Evolutionary conservation across 2,888 invertebrate genomes (phyloP).

Genomic region (Drosophila buzzatii): DNA sequence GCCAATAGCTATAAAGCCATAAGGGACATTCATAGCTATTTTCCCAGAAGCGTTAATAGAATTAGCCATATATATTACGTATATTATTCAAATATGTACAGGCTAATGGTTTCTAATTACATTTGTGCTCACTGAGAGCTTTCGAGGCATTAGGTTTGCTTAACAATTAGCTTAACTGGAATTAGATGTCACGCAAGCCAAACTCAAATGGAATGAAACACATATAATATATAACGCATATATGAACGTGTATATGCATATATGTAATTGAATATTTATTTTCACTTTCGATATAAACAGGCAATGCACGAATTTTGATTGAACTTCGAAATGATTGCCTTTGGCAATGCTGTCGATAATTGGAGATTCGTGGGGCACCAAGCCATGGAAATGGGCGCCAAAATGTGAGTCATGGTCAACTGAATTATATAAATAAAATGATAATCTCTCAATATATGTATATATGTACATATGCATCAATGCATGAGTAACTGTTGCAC

Average conservation of each 20-base stretch:
- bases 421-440: slow-evolving; percentile 32
- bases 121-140: slow-evolving; percentile 11
- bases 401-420: slow-evolving; percentile 64
- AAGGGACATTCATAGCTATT: background rate
- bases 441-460: slow-evolving; percentile 16
- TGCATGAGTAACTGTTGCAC: slow-evolving; percentile 2
- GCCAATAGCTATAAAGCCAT: background rate
- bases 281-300: slow-evolving; percentile 41
- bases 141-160: slow-evolving; percentile 20
- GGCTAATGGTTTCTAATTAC: slow-evolving; percentile 6
- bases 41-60: background rate
- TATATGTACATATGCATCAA: background rate
- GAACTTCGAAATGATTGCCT: slow-evolving; percentile 26
- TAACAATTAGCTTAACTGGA: background rate
- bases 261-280: slow-evolving; percentile 23
- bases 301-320: slow-evolving; percentile 22
- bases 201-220: slow-evolving; percentile 21
- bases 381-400: slow-evolving; percentile 27
- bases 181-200: slow-evolving; percentile 27
- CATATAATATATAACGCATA: background rate
- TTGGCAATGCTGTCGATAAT: slow-evolving; percentile 44
- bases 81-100: background rate
- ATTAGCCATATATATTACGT: background rate
- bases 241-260: background rate
- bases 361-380: slow-evolving; percentile 29